These are phyloP conservation scores for Myxocyprinus asiaticus DNA, from an alignment of 2,113 vertebrate species.

Conservation along the genomic window DNA sequence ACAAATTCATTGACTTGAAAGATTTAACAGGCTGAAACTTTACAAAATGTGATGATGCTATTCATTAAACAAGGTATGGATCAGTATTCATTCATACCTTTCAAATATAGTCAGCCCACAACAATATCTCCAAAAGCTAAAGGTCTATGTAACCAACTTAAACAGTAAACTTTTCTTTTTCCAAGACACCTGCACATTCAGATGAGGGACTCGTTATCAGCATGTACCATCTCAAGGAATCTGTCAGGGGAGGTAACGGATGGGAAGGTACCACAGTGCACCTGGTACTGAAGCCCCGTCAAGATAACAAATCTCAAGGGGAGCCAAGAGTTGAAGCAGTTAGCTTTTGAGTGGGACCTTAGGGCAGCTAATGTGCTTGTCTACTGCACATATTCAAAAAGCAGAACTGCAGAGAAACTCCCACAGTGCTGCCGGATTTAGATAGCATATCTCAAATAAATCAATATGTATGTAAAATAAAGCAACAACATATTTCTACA, in stretches of 20 bases:
- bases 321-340: slow-evolving; percentile 37
- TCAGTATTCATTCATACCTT: not conserved
- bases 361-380: not conserved
- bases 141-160: slow-evolving; percentile 24
- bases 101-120: not conserved
- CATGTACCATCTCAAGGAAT: slow-evolving; percentile 55
- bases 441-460: slow-evolving; percentile 9
- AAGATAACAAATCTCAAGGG: slow-evolving; percentile 52
- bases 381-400: not conserved
- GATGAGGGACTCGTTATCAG: slow-evolving; percentile 48
- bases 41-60: too few relatives aligned
- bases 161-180: slow-evolving; percentile 46
- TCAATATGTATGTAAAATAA: not conserved
- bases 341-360: slow-evolving; percentile 26
- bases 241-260: slow-evolving; percentile 23
- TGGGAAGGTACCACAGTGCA: slow-evolving; percentile 52
- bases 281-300: slow-evolving; percentile 55
- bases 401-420: slow-evolving; percentile 27
- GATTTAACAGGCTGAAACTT: too few relatives aligned
- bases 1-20: too few relatives aligned
- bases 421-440: slow-evolving; percentile 15
- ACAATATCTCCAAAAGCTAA: not conserved
- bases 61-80: not conserved
- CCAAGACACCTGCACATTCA: slow-evolving; percentile 50
- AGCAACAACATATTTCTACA: not conserved